These are phyloP conservation scores for Ceratoteleas bidentatus DNA, from an alignment of 1,140 invertebrate species.

Conservation along the genomic window DNA sequence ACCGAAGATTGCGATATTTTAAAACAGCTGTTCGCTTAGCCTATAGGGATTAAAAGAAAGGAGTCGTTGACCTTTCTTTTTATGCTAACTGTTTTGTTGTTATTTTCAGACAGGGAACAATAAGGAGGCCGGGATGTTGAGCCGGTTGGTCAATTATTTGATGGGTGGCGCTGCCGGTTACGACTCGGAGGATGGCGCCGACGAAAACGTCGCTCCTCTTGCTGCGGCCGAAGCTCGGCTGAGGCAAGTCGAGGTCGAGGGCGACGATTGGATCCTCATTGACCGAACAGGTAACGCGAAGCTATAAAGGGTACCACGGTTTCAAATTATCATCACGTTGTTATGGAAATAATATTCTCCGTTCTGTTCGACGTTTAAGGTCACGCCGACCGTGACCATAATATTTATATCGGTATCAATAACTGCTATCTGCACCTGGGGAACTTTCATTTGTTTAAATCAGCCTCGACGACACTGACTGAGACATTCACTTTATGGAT, in stretches of 20 bases:
- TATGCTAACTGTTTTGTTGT: conserved; percentile 1
- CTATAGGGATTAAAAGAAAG: no score
- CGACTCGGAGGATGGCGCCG: conserved; percentile 72
- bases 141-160: conserved; percentile 82
- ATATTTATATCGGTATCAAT: no score
- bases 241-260: conserved; percentile 77
- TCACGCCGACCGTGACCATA: neutral
- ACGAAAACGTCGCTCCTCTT: conserved; percentile 66
- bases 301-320: neutral
- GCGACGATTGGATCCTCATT: conserved; percentile 83
- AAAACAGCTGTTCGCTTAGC: no score
- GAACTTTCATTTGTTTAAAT: no score
- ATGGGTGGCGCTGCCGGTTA: conserved; percentile 75
- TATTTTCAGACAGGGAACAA: conserved; percentile 57
- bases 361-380: no score
- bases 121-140: conserved; percentile 80
- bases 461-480: no score
- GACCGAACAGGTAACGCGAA: conserved; percentile 71
- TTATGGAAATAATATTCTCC: no score
- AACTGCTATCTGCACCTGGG: no score
- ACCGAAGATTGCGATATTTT: no score
- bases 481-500: no score
- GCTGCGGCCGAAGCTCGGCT: conserved; percentile 72
- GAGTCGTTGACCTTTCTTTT: no score
- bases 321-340: neutral